These are phyloP conservation scores for Augiades crinisus DNA, from an alignment of 2,888 invertebrate genomes.

Conservation along the genomic window DNA sequence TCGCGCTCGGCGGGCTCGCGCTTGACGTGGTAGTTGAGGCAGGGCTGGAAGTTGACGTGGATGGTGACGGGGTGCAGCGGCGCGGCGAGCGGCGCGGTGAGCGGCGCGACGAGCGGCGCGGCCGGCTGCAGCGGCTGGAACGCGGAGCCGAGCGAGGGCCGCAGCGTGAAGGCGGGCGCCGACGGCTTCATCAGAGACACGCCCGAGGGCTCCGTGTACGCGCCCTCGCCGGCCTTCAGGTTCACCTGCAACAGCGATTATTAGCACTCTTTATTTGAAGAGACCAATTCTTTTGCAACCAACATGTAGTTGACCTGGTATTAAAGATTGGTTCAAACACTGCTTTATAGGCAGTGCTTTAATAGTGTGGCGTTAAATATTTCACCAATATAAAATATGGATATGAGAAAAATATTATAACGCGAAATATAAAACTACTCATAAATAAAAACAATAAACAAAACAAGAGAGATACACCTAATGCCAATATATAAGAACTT, in stretches of 20 bases:
- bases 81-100: conserved; percentile 64
- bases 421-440: too few species aligned
- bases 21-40: conserved; percentile 66
- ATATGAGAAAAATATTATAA: too few species aligned
- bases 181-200: conserved; percentile 81
- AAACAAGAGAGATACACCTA: too few species aligned
- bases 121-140: conserved; percentile 86
- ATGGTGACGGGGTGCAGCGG: conserved; percentile 94
- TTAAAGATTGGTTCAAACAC: too few species aligned
- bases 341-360: too few species aligned
- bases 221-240: conserved; percentile 80
- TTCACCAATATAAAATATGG: too few species aligned
- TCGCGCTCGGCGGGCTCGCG: conserved; percentile 54
- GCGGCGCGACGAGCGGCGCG: conserved; percentile 27
- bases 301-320: too few species aligned
- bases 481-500: too few species aligned
- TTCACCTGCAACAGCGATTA: conserved; percentile 72
- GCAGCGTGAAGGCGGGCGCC: conserved; percentile 86
- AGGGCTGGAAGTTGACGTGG: conserved; percentile 89
- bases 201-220: conserved; percentile 52
- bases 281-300: too few species aligned
- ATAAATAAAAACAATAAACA: too few species aligned
- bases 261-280: too few species aligned
- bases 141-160: conserved; percentile 90
- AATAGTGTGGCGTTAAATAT: too few species aligned